Base-by-base conservation (phyloP, 2,113 vertebrate genomes). In the Dasyurus viverrinus region DNA sequence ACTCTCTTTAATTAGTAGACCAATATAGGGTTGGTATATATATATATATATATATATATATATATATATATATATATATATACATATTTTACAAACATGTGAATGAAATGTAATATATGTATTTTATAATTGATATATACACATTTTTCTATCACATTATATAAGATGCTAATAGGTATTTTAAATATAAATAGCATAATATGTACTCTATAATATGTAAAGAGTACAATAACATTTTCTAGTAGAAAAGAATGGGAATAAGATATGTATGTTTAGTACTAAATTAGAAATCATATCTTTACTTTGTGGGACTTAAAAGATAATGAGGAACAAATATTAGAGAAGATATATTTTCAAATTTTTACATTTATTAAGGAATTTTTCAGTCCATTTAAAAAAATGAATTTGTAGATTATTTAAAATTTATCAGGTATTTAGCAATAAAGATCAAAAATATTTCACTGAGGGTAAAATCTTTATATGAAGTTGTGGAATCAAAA, bases 391-490 rank as follows among this genome's bases (percentile, higher is more conserved):
- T 95, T 92, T 50, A 24, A 95, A 95, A 95, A 92, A 95, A 95
- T 93, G 94, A 55, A 94, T 48, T 48, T 36, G 60, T 60, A 96
- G 46, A 96, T 96, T 96, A 93, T 89, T 96, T 95, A 89, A 96
- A 97, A 93, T 46, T 94, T 84, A 94, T 92, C 84, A 96, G 53
- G 52, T 93, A 48, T 95, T 97, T 95, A 93, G 47, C 22, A n/a
- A 96, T 89, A 95, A 94, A 97, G 89, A 60, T 97, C 94, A 97
- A 95, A 26, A 89, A 54, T 95, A 55, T 96, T 96, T 95, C 93
- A 47, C 55, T 95, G 57, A 96, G 76, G 94, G 47, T 84, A 93
- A 68, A 90, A 91, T 89, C 94, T 97, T 95, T 90, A 57, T 60
- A 90, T 96, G 48, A 94, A 57, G 93, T 90, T 90, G 26, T 84